Evolutionary conservation across 2,888 invertebrate genomes (phyloP), one percentile per base, ranked within the genome.

Genomic region (Hofmannophila pseudospretella): DNA sequence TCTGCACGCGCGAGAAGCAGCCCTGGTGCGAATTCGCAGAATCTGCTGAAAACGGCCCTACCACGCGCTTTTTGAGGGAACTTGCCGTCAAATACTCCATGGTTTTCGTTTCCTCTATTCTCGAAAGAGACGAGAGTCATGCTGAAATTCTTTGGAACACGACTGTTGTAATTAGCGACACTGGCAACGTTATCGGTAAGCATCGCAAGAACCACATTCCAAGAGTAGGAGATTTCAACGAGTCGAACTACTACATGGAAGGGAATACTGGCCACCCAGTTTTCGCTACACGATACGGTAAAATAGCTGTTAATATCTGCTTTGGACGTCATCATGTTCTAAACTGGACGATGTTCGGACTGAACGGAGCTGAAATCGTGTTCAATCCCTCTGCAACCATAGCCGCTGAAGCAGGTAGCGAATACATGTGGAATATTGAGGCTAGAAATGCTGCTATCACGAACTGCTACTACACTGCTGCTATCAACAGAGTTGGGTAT

Each of bases 11-110:
- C 26, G 97, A 98, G 81, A 97, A 97, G 68, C 90, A 93, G 44
- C 99, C 98, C 0, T 99, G 99, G 99, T 95, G 95, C 62, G 97
- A 99, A 78, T 97, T 98, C 74, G 98, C 98, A 0, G 99, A 99
- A 75, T 92, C 94, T 13, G 97, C 96, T 0, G 93, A 95, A 69
- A 85, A 89, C 34, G 99, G 99, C 0, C 94, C 96, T 0, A 94
- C 97, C 0, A 97, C 96, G 0, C 88, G 90, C 51, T 92, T 98
- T 65, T 73, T 98, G 23, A 89, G 92, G 53, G 90, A 94, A 87
- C 72, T 97, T 28, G 96, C 97, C 0, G 88, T 89, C 39, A 90
- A 93, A 53, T 90, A 96, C 73, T 93, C 96, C 45, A 98, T 99
- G 95, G 96, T 99, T 0, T 96, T 99, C 36, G 88, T 99, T 3